Evolutionary conservation across 2,888 invertebrate species (phyloP).

Genomic region (Aphrophora alni): DNA sequence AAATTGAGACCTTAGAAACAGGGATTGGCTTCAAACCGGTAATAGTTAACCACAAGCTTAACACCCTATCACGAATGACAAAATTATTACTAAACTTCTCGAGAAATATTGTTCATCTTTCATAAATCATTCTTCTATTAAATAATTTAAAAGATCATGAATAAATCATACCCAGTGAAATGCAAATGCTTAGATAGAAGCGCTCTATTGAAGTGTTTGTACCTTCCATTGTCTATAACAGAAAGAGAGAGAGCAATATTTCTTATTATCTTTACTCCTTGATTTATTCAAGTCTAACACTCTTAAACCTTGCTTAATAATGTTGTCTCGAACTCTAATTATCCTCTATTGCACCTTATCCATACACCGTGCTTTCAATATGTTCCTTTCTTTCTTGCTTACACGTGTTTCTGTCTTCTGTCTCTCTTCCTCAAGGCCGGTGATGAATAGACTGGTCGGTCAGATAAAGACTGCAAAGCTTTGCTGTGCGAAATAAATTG

Average conservation of each 20-base stretch:
- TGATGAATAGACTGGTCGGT: slow-evolving; percentile 32
- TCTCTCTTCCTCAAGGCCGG: not conserved
- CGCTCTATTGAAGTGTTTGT: not conserved
- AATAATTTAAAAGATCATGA: not conserved
- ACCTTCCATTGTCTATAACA: not conserved
- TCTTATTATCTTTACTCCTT: not conserved
- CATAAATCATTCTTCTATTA: not conserved
- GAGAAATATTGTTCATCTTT: not conserved
- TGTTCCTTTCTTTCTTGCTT: slow-evolving; percentile 13
- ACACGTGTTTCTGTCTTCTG: not conserved
- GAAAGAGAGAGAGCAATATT: not conserved
- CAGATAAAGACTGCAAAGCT: slow-evolving; percentile 32
- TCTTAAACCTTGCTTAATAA: slow-evolving; percentile 22
- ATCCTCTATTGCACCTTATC: slow-evolving; percentile 35
- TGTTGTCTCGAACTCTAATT: slow-evolving; percentile 40
- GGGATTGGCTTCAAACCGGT: too few relatives aligned
- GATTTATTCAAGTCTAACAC: slow-evolving; percentile 8
- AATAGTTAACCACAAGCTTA: too few relatives aligned
- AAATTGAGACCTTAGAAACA: too few relatives aligned
- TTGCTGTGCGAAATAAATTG: slow-evolving; percentile 31
- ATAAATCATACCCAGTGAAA: not conserved
- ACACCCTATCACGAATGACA: too few relatives aligned
- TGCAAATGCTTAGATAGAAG: not conserved
- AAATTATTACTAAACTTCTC: too few relatives aligned
- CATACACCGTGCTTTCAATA: slow-evolving; percentile 16